Evolutionary conservation across 2,113 vertebrate species (phyloP).

Genomic region (Cathartes aura): DNA sequence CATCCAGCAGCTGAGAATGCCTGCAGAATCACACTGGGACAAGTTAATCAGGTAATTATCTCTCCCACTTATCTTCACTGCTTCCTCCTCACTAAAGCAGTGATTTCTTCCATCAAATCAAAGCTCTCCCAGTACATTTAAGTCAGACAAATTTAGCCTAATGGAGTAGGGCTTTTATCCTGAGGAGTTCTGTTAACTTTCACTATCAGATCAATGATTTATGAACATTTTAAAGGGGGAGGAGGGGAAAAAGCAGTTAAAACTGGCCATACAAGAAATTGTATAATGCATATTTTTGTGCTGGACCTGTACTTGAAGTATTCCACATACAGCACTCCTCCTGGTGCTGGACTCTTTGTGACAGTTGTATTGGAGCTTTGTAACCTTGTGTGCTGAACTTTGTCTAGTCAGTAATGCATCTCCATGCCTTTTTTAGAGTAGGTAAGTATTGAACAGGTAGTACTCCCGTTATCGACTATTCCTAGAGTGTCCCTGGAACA

Average conservation of each 20-base stretch:
- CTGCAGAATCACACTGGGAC: conserved; percentile 81
- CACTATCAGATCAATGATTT: background rate
- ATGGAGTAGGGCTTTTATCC: background rate
- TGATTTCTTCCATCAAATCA: background rate
- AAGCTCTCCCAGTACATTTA: background rate
- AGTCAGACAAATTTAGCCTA: background rate
- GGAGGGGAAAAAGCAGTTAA: background rate
- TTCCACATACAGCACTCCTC: background rate
- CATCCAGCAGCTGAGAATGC: conserved; percentile 76
- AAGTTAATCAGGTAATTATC: conserved; percentile 83
- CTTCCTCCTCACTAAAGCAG: background rate
- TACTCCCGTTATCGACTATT: background rate
- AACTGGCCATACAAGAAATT: background rate
- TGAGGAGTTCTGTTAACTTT: background rate
- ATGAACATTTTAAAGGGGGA: background rate
- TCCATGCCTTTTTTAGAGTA: too few relatives aligned
- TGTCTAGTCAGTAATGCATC: background rate
- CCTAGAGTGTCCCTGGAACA: background rate
- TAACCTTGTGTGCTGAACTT: background rate
- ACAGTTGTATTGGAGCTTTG: background rate
- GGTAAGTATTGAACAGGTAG: background rate
- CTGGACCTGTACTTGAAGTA: background rate
- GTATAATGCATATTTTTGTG: background rate
- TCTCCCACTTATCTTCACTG: background rate
- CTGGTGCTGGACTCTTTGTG: background rate